Evolutionary conservation across 2,113 vertebrate species (phyloP).

Genomic region (Sebastes schlegelii): DNA sequence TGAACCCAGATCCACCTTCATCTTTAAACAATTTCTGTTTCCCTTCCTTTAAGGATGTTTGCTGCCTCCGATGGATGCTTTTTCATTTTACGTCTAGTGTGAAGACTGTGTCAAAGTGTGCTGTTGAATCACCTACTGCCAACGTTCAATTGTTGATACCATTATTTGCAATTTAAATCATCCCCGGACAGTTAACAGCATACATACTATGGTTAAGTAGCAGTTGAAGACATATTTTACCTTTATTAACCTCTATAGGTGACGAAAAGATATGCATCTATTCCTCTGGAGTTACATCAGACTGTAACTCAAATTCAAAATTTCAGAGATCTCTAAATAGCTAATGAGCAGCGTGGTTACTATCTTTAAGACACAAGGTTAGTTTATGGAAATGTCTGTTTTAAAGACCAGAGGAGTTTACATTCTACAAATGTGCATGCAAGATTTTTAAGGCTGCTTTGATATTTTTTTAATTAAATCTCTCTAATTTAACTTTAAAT

Average conservation of each 20-base stretch:
- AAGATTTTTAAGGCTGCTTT: background rate
- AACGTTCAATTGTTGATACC: background rate
- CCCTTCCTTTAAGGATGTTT: background rate
- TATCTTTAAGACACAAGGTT: background rate
- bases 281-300: background rate
- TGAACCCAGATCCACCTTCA: constrained; percentile 12
- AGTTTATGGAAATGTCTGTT: background rate
- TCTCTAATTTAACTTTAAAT: background rate
- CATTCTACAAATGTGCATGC: background rate
- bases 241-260: background rate
- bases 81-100: background rate
- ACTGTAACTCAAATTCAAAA: background rate
- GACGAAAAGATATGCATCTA: background rate
- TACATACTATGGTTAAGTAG: background rate
- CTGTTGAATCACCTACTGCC: background rate
- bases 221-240: background rate
- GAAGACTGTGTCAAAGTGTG: background rate
- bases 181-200: background rate
- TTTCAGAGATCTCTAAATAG: background rate
- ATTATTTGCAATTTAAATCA: background rate
- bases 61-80: background rate
- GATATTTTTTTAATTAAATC: background rate
- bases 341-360: background rate
- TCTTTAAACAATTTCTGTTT: constrained; percentile 9
- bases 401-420: background rate